phyloP scores from a whole-genome alignment of 2,113 vertebrate species.

The Catharus minimus region DNA sequence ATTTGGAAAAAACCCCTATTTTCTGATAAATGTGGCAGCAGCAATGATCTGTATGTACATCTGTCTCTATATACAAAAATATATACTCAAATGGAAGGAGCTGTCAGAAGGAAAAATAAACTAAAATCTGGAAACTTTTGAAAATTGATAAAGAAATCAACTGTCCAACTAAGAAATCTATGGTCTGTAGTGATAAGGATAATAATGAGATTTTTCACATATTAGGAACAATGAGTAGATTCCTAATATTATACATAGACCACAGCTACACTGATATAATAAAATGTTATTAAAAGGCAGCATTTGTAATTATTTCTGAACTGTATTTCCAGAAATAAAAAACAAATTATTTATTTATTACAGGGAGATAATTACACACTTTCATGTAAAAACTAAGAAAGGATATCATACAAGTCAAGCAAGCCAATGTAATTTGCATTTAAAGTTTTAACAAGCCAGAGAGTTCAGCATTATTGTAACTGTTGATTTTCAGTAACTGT shows the following conservation, averaged over 20 bases:
- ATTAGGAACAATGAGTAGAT: neutral
- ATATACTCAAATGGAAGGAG: neutral
- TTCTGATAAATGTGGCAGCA: neutral
- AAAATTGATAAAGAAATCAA: neutral
- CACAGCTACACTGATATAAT: neutral
- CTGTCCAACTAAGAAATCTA: neutral
- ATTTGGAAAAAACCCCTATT: fast-evolving
- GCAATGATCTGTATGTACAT: neutral
- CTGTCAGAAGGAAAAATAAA: neutral
- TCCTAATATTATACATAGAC: neutral
- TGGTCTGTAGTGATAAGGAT: fast-evolving
- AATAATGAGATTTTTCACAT: neutral
- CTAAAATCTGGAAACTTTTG: neutral
- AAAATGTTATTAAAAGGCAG: neutral
- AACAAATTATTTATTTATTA: neutral
- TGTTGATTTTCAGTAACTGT: neutral
- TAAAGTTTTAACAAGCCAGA: neutral
- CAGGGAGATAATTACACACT: neutral
- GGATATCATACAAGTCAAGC: neutral
- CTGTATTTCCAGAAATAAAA: neutral
- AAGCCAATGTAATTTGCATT: neutral
- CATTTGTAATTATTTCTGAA: neutral
- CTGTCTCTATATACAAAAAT: neutral
- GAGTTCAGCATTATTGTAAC: neutral
- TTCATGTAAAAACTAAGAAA: neutral